Evolutionary conservation across 2,113 vertebrate species (phyloP).

Genomic region (Psittacara wagleri): DNA sequence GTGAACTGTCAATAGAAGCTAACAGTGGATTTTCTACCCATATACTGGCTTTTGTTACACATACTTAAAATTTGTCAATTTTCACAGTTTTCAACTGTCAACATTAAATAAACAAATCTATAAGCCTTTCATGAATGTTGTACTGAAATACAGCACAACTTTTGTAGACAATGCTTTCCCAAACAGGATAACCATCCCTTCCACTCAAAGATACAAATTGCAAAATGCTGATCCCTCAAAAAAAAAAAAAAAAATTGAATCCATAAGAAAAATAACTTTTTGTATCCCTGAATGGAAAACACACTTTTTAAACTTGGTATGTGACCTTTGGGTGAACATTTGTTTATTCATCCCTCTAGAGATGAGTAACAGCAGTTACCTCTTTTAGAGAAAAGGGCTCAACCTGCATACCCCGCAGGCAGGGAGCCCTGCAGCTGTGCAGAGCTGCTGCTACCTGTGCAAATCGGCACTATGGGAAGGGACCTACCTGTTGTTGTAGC

Average conservation of each 20-base stretch:
- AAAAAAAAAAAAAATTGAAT: neutral
- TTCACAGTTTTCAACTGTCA: neutral
- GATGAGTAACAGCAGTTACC: neutral
- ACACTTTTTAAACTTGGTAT: neutral
- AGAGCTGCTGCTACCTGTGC: neutral
- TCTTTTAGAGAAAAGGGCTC: neutral
- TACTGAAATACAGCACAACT: neutral
- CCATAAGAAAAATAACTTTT: neutral
- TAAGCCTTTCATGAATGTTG: neutral
- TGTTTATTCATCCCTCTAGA: neutral
- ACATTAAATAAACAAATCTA: neutral
- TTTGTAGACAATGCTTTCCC: neutral
- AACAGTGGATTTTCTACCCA: neutral
- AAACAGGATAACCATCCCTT: neutral
- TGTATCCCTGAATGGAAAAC: neutral
- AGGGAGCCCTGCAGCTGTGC: neutral
- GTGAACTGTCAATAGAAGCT: neutral
- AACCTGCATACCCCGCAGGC: neutral
- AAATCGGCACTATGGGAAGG: rapidly evolving
- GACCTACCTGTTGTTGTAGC: neutral
- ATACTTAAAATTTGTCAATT: neutral
- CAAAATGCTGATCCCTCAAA: neutral
- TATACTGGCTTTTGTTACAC: neutral
- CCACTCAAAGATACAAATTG: neutral
- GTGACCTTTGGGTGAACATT: neutral